Conservation (phyloP, 2,888 invertebrate genomes). For the Cancer borealis region DNA sequence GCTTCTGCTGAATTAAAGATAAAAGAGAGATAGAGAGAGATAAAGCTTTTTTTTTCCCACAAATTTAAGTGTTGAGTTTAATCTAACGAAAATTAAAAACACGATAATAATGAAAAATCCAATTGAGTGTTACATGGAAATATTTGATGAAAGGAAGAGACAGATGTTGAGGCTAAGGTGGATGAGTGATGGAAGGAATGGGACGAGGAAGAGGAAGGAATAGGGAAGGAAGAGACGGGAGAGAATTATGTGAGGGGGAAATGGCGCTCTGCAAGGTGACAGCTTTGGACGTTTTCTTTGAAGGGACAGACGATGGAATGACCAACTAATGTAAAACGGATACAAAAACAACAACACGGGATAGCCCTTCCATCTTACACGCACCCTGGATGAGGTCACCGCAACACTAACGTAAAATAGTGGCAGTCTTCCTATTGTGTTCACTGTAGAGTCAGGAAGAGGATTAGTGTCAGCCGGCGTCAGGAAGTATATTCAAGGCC, state of each 20-base stretch:
- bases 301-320: conserved; percentile 4
- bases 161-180: neutral
- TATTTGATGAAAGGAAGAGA: neutral
- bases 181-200: neutral
- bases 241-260: neutral
- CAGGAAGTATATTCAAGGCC: neutral
- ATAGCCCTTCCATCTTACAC: neutral
- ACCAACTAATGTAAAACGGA: neutral
- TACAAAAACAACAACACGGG: conserved; percentile 7
- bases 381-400: neutral
- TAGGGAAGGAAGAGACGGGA: neutral
- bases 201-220: neutral
- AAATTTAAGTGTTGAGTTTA: too few species aligned
- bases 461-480: neutral
- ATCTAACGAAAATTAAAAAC: too few species aligned
- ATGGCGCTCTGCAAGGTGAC: neutral
- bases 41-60: too few species aligned
- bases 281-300: neutral
- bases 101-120: neutral
- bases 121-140: neutral
- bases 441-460: neutral
- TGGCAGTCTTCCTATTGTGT: neutral
- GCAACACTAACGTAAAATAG: neutral
- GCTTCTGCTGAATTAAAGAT: too few species aligned
- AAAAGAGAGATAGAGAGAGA: too few species aligned